Percentiles rank a stretch among this genome's conserved stretches.
Conservation (phyloP, 2,113 vertebrate genomes). For the Arizona elegans region DNA sequence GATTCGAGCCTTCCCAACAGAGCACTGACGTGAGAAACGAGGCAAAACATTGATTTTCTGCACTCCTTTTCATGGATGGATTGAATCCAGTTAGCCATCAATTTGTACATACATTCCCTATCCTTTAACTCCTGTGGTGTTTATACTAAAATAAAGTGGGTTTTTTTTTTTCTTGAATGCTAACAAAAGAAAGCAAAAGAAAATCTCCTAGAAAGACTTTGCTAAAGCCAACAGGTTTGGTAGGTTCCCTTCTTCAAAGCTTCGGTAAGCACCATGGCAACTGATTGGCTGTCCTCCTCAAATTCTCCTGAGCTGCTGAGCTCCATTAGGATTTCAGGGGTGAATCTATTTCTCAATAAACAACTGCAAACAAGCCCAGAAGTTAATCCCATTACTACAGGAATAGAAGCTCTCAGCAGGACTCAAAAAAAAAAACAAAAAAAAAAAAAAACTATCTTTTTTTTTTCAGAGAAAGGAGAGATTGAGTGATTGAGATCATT, state of each 20-base stretch:
- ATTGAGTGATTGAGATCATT: no score
- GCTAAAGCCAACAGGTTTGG: background rate
- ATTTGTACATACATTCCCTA: background rate
- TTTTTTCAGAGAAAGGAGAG: background rate
- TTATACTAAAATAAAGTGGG: background rate
- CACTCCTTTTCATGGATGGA: background rate
- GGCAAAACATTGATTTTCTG: no score
- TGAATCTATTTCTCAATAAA: background rate
- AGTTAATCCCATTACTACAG: background rate
- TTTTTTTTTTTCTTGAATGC: background rate
- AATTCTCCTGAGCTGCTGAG: accelerated
- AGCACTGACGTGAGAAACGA: background rate
- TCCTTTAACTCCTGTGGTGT: background rate
- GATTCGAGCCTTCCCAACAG: background rate
- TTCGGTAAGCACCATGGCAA: background rate
- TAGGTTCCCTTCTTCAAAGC: background rate
- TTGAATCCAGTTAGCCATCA: background rate
- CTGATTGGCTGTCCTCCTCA: background rate
- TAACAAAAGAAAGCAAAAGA: background rate
- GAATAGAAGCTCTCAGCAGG: background rate
- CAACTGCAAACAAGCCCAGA: no score
- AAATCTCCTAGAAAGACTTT: background rate
- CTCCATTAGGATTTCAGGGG: accelerated
- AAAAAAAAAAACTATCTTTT: no score
- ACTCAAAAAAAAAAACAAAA: no score